Percentiles rank a stretch among this genome's conserved stretches.
These are phyloP conservation scores for Polyommatus iphigenia DNA, from an alignment of 2,888 invertebrate genomes.

Conservation along the genomic window DNA sequence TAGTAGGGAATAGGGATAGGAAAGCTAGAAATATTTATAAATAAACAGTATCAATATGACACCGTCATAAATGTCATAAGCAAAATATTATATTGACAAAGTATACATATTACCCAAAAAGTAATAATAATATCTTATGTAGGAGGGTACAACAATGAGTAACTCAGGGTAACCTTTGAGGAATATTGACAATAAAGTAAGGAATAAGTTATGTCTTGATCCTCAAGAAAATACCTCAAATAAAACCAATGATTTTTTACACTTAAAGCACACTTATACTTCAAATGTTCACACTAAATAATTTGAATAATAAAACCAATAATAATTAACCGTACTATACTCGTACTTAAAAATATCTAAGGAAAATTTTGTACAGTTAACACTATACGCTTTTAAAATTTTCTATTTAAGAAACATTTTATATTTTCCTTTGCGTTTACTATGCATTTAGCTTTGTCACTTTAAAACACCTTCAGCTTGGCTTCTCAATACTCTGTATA, in stretches of 20 bases:
- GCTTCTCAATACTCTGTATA: neutral
- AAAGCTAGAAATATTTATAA: too few relatives aligned
- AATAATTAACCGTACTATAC: too few relatives aligned
- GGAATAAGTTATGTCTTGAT: neutral
- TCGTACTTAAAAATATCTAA: too few relatives aligned
- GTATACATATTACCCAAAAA: neutral
- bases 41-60: too few relatives aligned
- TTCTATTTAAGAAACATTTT: neutral
- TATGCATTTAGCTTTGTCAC: neutral
- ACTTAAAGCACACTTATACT: too few relatives aligned
- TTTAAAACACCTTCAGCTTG: neutral
- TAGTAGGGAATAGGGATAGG: too few relatives aligned
- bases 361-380: too few relatives aligned
- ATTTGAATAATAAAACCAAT: too few relatives aligned
- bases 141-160: conserved; percentile 11
- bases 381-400: neutral
- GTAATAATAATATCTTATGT: neutral
- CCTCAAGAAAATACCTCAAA: neutral
- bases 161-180: conserved; percentile 8
- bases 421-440: neutral
- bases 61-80: too few relatives aligned
- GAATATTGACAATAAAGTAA: neutral
- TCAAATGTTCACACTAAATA: too few relatives aligned
- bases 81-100: too few relatives aligned
- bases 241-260: neutral